Evolutionary conservation across 2,113 vertebrate species (phyloP), one percentile per base, ranked within the genome.

Genomic region (Onychostruthus taczanowskii): DNA sequence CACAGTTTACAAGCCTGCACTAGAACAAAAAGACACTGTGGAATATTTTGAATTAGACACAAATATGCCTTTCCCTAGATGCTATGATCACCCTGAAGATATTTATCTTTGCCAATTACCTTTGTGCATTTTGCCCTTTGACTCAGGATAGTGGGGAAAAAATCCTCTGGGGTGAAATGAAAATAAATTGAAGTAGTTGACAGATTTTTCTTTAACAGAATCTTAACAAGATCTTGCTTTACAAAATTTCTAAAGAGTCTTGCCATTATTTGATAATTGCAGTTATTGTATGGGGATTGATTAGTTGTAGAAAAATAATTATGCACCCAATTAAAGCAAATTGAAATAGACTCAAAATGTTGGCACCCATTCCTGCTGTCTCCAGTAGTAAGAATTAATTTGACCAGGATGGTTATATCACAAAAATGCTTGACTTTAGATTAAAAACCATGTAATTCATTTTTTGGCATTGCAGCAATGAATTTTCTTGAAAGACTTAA

Each of bases 271-370:
- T 90, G 35, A 59, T 91, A 92, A 79, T 79, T 94, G 50, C 89
- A 67, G 67, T 94, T 95, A 97, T 55, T 87, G 74, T 76, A 86
- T 53, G 77, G 35, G 84, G 95, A 95, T 89, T 86, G 74, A 95
- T 91, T 82, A 66, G 70, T 88, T 84, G 33, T 92, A 95, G 67
- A 91, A 94, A 96, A 96, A 61, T 77, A 94, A 95, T 88, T 97
- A 92, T 53, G 43, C 73, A 76, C n/a, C 50, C 17, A 85, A 94
- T 95, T 93, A 96, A 94, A 93, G 53, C 52, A 95, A 96, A 91
- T 74, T 52, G 27, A 70, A 93, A 77, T 43, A 63, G 52, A 90
- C 83, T 93, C 61, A 75, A 96, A 89, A 52, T 50, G 23, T 56
- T 96, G 90, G 84, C 90, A 83, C 55, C 16, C 10, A 21, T 88